A percentile compares a stretch with the other conserved stretches of the same genome.
Evolutionary conservation across 2,888 invertebrate genomes (phyloP).

Genomic region (Leucoma salicis): DNA sequence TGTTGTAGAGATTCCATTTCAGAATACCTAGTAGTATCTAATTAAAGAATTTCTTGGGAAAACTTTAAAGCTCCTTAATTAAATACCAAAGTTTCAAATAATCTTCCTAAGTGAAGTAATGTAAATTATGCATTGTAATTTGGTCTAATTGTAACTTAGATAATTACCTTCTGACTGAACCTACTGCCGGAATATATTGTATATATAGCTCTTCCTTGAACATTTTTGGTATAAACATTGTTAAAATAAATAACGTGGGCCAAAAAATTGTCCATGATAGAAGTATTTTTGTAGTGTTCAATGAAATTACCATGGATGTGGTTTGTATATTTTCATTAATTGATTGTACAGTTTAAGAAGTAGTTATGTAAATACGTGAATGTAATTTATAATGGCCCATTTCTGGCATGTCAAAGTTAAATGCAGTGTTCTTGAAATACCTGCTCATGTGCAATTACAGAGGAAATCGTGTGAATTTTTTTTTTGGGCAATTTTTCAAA

Average conservation of each 20-base stretch:
- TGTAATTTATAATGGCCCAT: neutral
- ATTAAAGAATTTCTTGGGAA: too few relatives aligned
- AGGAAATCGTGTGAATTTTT: too few relatives aligned
- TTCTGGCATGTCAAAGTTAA: neutral
- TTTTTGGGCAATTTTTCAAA: too few relatives aligned
- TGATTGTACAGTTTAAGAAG: neutral
- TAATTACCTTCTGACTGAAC: slow-evolving; percentile 23
- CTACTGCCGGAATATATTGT: slow-evolving; percentile 30
- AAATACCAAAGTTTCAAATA: too few relatives aligned
- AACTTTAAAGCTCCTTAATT: too few relatives aligned
- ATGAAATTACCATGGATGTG: slow-evolving; percentile 14
- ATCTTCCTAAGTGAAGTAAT: too few relatives aligned
- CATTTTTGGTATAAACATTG: slow-evolving; percentile 10
- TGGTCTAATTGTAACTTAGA: slow-evolving; percentile 1
- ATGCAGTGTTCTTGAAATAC: neutral
- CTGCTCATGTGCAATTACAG: neutral
- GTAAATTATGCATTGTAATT: too few relatives aligned
- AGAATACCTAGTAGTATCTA: too few relatives aligned
- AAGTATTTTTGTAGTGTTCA: slow-evolving; percentile 40
- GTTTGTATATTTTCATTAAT: slow-evolving; percentile 23
- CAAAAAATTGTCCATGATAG: slow-evolving; percentile 34
- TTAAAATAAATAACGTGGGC: slow-evolving; percentile 37
- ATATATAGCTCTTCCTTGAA: slow-evolving; percentile 10
- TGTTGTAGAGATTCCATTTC: too few relatives aligned
- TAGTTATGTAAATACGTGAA: neutral